Evolutionary conservation across 2,888 invertebrate genomes (phyloP).

Genomic region (Papilio elwesi): DNA sequence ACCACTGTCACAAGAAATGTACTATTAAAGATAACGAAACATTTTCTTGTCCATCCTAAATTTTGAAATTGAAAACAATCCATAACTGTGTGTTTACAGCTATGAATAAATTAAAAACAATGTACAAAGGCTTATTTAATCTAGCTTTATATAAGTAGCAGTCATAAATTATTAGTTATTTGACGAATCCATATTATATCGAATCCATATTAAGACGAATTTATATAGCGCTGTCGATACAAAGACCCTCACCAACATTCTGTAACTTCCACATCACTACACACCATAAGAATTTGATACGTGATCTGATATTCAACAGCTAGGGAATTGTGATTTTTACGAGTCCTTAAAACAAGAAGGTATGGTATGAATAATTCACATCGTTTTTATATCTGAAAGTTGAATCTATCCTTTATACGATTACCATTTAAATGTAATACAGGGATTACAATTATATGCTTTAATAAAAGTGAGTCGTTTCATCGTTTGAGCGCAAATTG

Average conservation of each 20-base stretch:
- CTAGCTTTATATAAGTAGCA: no score
- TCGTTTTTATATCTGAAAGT: conserved; percentile 5
- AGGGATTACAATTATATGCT: not conserved
- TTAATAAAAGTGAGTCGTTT: no score
- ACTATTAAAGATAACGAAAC: no score
- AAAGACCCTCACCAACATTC: not conserved
- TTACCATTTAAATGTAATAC: conserved; percentile 1
- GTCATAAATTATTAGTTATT: no score
- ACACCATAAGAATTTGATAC: conserved; percentile 15
- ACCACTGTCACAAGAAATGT: no score
- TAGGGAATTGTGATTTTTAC: conserved; percentile 17
- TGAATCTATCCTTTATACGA: not conserved
- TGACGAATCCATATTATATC: not conserved
- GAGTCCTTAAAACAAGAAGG: conserved; percentile 25
- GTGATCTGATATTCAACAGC: conserved; percentile 20
- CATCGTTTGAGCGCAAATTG: not conserved
- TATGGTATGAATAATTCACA: conserved; percentile 16
- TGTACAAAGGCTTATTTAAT: no score
- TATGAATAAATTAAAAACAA: no score
- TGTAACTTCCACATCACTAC: not conserved
- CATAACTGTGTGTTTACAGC: no score
- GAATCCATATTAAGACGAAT: not conserved
- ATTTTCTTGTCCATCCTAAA: no score
- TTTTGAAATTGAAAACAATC: no score
- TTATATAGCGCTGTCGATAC: not conserved